These are phyloP conservation scores for Ornithoptera alexandrae DNA, from an alignment of 2,888 invertebrate species.

Conservation along the genomic window DNA sequence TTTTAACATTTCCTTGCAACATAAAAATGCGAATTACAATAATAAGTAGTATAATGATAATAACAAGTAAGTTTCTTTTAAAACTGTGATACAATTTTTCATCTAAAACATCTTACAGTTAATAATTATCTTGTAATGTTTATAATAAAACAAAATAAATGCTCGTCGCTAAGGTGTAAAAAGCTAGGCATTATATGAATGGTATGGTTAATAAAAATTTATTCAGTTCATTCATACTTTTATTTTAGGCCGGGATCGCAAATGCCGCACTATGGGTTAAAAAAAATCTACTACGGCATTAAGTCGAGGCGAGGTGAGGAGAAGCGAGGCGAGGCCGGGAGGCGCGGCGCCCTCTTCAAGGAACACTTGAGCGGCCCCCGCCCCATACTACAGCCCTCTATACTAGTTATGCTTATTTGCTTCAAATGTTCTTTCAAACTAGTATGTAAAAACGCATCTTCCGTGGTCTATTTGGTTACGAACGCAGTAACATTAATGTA, in stretches of 20 bases:
- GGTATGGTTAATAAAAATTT: constrained; percentile 14
- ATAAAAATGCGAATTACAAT: too few relatives aligned
- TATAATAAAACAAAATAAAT: too few relatives aligned
- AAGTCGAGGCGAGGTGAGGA: constrained; percentile 44
- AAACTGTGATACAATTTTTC: too few relatives aligned
- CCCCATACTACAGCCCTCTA: constrained; percentile 42
- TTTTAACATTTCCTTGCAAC: too few relatives aligned
- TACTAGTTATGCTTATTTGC: constrained; percentile 68
- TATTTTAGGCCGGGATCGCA: constrained; percentile 35
- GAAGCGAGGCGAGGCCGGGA: constrained; percentile 43
- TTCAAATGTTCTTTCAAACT: constrained; percentile 56
- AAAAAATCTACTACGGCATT: constrained; percentile 71
- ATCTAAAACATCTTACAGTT: too few relatives aligned
- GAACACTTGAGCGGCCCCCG: constrained; percentile 59
- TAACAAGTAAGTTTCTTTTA: too few relatives aligned
- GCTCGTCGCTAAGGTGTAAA: too few relatives aligned
- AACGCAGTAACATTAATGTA: background rate
- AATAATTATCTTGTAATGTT: too few relatives aligned
- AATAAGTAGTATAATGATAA: too few relatives aligned
- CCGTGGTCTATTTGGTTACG: constrained; percentile 15
- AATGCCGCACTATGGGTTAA: constrained; percentile 54
- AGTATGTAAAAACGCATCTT: constrained; percentile 39
- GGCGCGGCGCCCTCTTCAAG: constrained; percentile 62
- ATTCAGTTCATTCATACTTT: constrained; percentile 32
- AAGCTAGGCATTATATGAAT: too few relatives aligned